Evolutionary conservation across 2,113 vertebrate genomes (phyloP), one percentile per base, ranked within the genome.

Genomic region (Sinocyclocheilus anophthalmus): DNA sequence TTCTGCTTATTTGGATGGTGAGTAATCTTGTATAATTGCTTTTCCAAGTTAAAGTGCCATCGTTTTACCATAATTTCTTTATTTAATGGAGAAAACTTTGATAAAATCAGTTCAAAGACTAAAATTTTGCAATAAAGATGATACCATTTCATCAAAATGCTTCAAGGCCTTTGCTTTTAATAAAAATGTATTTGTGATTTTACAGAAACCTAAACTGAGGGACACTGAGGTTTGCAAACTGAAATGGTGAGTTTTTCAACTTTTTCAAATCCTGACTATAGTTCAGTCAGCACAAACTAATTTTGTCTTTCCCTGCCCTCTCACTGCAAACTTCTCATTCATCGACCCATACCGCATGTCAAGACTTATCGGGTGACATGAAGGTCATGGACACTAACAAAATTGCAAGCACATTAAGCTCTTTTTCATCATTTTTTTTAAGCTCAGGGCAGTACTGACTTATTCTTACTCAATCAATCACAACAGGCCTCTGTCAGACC

Each of bases 381-480:
- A 93, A 93, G 93, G 92, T 94, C 91, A 90, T 55, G 24, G 84
- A 89, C 85, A 91, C 90, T 91, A 86, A 90, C 84, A 88, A 89
- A 91, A 88, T 89, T 77, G 50, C 87, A 77, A 84, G 85, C 87
- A 84, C 87, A 85, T 89, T 86, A 91, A 85, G 86, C 50, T 84
- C 84, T 67, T 67, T 37, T 76, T 67, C 75, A 22, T 80, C 75
- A 76, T 84, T 4, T 37, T 7, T 10, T 65, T 65, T 5, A n/a
- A 0, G 80, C 91, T 88, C 81, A 75, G 80, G 91, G 90, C 73
- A 2, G 86, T 92, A 93, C 92, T 88, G 92, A 94, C 91, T 91
- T 85, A 76, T 83, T 88, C 72, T 75, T 30, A 85, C 84, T 89
- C 89, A 91, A 90, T 94, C 93, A 91, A 92, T 93, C 90, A 91